Percentiles rank a stretch among this genome's conserved stretches.
Evolutionary conservation across 2,888 invertebrate species (phyloP).

Genomic region (Ischnura elegans): DNA sequence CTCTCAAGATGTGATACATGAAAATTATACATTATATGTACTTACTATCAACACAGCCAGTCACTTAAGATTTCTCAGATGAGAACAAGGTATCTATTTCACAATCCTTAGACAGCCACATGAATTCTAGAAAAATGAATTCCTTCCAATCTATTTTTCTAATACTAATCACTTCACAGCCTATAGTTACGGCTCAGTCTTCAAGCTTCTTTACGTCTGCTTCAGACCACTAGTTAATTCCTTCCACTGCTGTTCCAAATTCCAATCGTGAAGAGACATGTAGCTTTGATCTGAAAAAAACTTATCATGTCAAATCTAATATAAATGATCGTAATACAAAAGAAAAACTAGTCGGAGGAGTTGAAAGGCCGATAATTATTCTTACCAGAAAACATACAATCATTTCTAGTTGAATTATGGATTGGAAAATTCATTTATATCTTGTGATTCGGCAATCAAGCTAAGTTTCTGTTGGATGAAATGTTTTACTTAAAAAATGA

Average conservation of each 20-base stretch:
- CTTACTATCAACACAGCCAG: neutral
- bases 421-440: no score
- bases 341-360: no score
- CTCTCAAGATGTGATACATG: no score
- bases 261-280: neutral
- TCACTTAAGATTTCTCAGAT: neutral
- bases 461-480: no score
- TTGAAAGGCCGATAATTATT: no score
- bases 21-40: neutral
- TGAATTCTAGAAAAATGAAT: neutral
- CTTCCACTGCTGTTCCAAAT: neutral
- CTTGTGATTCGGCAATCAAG: no score
- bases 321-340: no score
- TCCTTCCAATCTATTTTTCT: neutral
- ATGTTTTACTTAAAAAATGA: no score
- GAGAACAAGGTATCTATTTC: neutral
- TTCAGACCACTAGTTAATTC: neutral
- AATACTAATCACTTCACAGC: neutral
- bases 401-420: no score
- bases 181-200: neutral
- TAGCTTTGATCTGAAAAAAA: constrained; percentile 3
- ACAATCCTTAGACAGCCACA: neutral
- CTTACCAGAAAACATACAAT: no score
- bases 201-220: neutral
- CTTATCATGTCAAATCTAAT: neutral